Evolutionary conservation across 2,797 vertebrate species (phyloP).

Genomic region (Lacerta bilineata): DNA sequence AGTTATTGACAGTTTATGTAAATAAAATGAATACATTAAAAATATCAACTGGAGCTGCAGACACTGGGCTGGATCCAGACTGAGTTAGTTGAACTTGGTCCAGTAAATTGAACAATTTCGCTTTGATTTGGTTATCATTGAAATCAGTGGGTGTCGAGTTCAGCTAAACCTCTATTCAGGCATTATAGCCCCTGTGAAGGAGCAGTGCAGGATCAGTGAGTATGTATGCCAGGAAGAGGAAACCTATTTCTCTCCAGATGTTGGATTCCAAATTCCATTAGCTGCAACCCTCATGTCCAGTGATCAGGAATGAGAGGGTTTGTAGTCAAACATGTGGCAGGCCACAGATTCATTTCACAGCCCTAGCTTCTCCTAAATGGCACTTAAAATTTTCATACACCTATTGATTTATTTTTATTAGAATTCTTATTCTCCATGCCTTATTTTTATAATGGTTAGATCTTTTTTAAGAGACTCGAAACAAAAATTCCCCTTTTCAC

Average conservation of each 20-base stretch:
- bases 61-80: not conserved
- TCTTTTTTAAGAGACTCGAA: not conserved
- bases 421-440: constrained; percentile 30
- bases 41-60: not conserved
- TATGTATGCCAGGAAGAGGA: too few species aligned
- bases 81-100: not conserved
- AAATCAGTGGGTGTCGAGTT: too few species aligned
- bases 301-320: too few species aligned
- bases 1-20: not conserved
- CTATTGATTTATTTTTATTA: constrained; percentile 6
- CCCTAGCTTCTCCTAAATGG: not conserved
- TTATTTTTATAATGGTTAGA: constrained; percentile 48
- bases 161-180: not conserved
- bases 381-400: constrained; percentile 31
- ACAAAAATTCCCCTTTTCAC: not conserved
- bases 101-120: not conserved
- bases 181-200: not conserved
- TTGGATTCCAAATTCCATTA: too few species aligned
- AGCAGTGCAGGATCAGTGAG: not conserved
- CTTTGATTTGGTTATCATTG: not conserved
- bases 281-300: too few species aligned
- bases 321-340: too few species aligned
- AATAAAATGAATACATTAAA: not conserved
- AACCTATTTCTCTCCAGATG: too few species aligned
- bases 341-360: not conserved